These are phyloP conservation scores for Selenia dentaria DNA, from an alignment of 2,888 invertebrate species.

Conservation along the genomic window DNA sequence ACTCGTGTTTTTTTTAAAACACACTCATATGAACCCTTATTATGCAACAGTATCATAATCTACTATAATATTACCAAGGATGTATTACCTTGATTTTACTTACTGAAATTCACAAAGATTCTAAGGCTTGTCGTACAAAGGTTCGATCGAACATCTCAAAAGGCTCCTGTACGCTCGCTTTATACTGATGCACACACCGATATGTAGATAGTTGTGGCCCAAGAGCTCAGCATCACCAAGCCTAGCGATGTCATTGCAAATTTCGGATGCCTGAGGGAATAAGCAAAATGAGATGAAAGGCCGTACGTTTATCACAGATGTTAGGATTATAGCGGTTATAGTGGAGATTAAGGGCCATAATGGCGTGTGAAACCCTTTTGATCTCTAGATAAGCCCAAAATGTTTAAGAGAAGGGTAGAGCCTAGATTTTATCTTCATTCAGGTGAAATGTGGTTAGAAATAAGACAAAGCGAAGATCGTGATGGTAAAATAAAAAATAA, in stretches of 20 bases:
- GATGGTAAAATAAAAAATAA: no score
- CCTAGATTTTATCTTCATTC: slow-evolving; percentile 6
- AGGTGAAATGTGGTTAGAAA: slow-evolving; percentile 7
- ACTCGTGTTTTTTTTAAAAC: no score
- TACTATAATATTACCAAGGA: no score
- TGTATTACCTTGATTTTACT: no score
- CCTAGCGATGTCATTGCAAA: slow-evolving; percentile 84
- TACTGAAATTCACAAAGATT: no score
- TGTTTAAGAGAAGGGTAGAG: slow-evolving; percentile 11
- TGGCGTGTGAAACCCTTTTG: neutral
- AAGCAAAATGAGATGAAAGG: no score
- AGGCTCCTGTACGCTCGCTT: slow-evolving; percentile 90
- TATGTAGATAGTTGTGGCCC: slow-evolving; percentile 90
- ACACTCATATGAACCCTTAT: no score
- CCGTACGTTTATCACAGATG: neutral
- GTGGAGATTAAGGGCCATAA: slow-evolving; percentile 6
- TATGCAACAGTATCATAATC: no score
- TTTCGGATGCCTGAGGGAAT: slow-evolving; percentile 87
- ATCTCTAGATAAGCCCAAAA: slow-evolving; percentile 8
- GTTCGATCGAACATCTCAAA: slow-evolving; percentile 93
- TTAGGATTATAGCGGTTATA: neutral
- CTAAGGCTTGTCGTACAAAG: slow-evolving; percentile 94
- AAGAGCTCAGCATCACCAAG: slow-evolving; percentile 88
- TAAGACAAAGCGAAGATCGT: no score
- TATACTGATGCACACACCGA: slow-evolving; percentile 90